phyloP scores from a whole-genome alignment of 2,888 invertebrate genomes.

The Phoenoteleia sp. region DNA sequence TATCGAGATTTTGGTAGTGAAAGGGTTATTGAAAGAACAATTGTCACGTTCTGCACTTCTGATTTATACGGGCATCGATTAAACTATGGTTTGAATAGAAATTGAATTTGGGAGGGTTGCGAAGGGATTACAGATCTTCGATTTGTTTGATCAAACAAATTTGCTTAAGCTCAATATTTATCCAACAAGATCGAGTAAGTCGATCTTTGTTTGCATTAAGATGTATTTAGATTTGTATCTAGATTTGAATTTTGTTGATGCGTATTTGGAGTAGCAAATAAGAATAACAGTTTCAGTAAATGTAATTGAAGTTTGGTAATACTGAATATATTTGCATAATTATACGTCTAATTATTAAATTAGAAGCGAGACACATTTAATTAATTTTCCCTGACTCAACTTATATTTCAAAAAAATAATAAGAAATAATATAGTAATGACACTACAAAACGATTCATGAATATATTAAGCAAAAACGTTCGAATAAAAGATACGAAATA shows the following conservation, averaged over 20 bases:
- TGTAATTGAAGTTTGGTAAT: constrained; percentile 32
- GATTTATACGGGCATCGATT: constrained; percentile 50
- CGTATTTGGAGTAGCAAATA: constrained; percentile 11
- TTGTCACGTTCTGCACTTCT: constrained; percentile 55
- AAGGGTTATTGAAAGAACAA: constrained; percentile 74
- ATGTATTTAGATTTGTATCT: constrained; percentile 57
- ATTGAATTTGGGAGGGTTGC: constrained; percentile 40
- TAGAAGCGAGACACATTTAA: constrained; percentile 22
- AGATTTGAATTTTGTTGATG: constrained; percentile 48
- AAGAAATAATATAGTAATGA: constrained; percentile 52
- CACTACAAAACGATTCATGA: constrained; percentile 30
- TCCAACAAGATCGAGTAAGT: constrained; percentile 43
- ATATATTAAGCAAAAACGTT: constrained; percentile 57
- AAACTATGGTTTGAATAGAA: constrained; percentile 37
- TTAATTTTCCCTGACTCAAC: constrained; percentile 21
- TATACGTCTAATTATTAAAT: constrained; percentile 32
- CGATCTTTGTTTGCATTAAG: constrained; percentile 55
- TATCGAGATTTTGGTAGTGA: constrained; percentile 65
- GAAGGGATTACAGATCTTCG: constrained; percentile 57
- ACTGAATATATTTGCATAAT: constrained; percentile 32
- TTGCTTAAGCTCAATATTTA: constrained; percentile 52
- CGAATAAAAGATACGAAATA: constrained; percentile 44
- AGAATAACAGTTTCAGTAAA: constrained; percentile 32
- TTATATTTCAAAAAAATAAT: constrained; percentile 24
- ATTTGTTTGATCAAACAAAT: constrained; percentile 67